Conservation (phyloP, 2,888 invertebrate species). For the Leucoma salicis region DNA sequence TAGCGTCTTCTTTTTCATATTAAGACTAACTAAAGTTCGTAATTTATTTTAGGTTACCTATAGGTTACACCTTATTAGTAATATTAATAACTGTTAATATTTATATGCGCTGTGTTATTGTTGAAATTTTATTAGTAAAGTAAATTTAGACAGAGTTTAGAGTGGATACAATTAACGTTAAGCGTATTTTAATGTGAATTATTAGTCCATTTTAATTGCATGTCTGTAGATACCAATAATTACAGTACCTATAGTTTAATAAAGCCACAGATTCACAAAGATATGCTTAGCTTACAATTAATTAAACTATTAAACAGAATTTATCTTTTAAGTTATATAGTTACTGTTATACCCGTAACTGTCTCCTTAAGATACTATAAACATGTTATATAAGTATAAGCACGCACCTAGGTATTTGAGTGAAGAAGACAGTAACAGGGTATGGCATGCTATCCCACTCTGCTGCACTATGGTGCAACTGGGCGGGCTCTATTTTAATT, state of each 20-base stretch:
- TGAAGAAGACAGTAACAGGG: conserved; percentile 8
- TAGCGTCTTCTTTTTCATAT: too few species aligned
- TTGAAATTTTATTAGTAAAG: conserved; percentile 21
- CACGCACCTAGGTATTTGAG: not conserved
- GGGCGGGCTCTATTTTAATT: conserved; percentile 2
- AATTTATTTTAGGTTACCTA: too few species aligned
- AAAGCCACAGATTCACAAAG: not conserved
- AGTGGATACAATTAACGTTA: conserved; percentile 11
- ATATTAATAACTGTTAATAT: too few species aligned
- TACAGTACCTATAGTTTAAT: too few species aligned
- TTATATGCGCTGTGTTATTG: conserved; percentile 17
- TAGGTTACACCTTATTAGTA: too few species aligned
- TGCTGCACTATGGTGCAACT: conserved; percentile 7
- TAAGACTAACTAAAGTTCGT: too few species aligned
- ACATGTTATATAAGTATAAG: too few species aligned
- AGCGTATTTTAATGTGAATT: conserved; percentile 12
- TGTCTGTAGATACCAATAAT: too few species aligned
- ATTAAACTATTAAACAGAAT: conserved; percentile 24
- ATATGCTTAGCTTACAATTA: conserved; percentile 16
- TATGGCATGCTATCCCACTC: conserved; percentile 1
- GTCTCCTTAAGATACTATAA: conserved; percentile 4
- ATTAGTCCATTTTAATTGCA: not conserved
- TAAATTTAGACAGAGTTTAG: conserved; percentile 30
- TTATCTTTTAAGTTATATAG: conserved; percentile 11
- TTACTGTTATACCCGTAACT: too few species aligned